Evolutionary conservation across 2,888 invertebrate species (phyloP).

Genomic region (Mimumesa dahlbomi): DNA sequence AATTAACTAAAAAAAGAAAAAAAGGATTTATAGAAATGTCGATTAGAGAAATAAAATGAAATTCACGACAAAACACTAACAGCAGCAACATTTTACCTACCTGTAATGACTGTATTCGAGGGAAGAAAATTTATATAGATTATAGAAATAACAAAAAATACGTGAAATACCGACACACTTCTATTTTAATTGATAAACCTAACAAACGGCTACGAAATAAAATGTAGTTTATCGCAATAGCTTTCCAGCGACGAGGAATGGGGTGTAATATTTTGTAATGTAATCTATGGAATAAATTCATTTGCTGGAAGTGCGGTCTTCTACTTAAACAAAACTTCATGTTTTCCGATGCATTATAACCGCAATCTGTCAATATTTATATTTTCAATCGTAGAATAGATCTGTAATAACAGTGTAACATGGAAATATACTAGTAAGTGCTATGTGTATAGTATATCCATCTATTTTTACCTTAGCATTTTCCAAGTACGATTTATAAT

Average conservation of each 20-base stretch:
- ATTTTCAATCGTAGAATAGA: constrained; percentile 53
- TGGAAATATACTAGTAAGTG: constrained; percentile 53
- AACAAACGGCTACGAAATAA: constrained; percentile 29
- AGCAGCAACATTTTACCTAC: constrained; percentile 42
- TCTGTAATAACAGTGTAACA: constrained; percentile 54
- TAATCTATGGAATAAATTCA: constrained; percentile 62
- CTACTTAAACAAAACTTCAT: constrained; percentile 52
- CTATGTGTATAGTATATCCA: constrained; percentile 39
- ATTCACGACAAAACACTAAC: constrained; percentile 31
- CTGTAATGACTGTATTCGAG: constrained; percentile 42
- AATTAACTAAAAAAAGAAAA: constrained; percentile 9
- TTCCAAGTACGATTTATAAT: too few relatives aligned
- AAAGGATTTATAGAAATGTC: constrained; percentile 31
- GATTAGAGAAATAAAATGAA: constrained; percentile 27
- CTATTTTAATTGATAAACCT: constrained; percentile 51
- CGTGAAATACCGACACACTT: constrained; percentile 37
- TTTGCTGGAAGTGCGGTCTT: constrained; percentile 57
- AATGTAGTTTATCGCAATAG: constrained; percentile 33
- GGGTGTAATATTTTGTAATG: constrained; percentile 65
- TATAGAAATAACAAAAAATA: constrained; percentile 38
- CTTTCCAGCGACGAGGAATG: constrained; percentile 44
- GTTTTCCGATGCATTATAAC: constrained; percentile 31
- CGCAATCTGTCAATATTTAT: constrained; percentile 51
- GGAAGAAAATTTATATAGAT: constrained; percentile 57
- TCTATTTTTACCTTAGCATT: constrained; percentile 13